Conservation (phyloP, 1,140 invertebrate genomes). For the Zaprionus nigranus region DNA sequence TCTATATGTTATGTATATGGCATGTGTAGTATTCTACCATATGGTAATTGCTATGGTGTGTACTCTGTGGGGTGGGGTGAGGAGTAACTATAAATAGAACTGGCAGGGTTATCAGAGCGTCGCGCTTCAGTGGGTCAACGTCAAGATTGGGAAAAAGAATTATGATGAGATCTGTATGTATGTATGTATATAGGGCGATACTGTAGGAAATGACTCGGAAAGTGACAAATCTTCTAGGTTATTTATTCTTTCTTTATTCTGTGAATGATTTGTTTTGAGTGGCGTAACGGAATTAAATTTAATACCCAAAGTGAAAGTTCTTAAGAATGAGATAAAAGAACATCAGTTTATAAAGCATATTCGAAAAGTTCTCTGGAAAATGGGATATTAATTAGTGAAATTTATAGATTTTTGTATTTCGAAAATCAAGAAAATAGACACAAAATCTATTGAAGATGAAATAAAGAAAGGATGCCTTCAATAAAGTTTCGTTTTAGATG, state of each 20-base stretch:
- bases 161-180: constrained; percentile 42
- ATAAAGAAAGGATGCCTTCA: background rate
- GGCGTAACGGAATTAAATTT: constrained; percentile 25
- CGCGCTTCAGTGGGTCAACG: constrained; percentile 75
- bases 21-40: constrained; percentile 50
- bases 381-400: background rate
- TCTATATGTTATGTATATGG: background rate
- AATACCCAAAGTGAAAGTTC: constrained; percentile 9
- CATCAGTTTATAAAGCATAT: background rate
- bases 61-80: background rate
- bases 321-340: constrained; percentile 5
- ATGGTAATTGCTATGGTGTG: constrained; percentile 34
- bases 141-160: constrained; percentile 48
- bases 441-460: no score
- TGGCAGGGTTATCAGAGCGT: constrained; percentile 79
- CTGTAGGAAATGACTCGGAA: constrained; percentile 39
- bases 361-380: background rate
- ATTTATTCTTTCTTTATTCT: constrained; percentile 5
- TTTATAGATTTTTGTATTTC: background rate
- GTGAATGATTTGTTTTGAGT: constrained; percentile 26
- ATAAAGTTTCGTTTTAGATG: background rate
- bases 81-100: constrained; percentile 64
- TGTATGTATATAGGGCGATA: background rate
- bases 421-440: background rate
- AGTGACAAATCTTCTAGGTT: constrained; percentile 23